A percentile compares a stretch with the other conserved stretches of the same genome.
These are phyloP conservation scores for Pangasius larnaudii DNA, from an alignment of 2,797 vertebrate species.

Conservation along the genomic window DNA sequence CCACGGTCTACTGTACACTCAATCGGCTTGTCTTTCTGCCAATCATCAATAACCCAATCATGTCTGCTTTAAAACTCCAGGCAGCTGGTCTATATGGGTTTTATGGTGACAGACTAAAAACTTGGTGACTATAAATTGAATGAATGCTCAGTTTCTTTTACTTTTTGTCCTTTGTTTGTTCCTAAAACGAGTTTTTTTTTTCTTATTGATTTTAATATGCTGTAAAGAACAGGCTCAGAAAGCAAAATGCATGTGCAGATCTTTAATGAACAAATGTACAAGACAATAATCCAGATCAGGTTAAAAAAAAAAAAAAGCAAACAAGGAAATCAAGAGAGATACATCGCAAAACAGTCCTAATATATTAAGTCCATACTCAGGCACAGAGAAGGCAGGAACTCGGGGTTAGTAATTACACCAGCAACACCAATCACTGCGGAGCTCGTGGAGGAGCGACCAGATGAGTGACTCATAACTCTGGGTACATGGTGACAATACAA, in stretches of 20 bases:
- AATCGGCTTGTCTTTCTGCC: neutral
- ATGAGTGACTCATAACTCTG: neutral
- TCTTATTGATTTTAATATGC: neutral
- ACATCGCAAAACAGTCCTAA: neutral
- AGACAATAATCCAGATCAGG: neutral
- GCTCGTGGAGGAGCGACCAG: neutral
- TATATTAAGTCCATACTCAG: neutral
- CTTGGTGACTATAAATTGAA: neutral
- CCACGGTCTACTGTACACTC: neutral
- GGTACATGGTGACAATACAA: slow-evolving; percentile 9
- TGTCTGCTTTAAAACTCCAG: neutral
- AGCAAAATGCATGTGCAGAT: neutral
- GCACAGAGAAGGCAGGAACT: neutral
- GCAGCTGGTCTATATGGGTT: neutral
- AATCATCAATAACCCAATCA: neutral
- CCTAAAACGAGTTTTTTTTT: neutral
- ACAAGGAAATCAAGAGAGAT: neutral
- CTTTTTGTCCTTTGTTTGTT: neutral
- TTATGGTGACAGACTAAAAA: neutral
- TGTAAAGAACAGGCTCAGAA: neutral
- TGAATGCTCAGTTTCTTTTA: neutral
- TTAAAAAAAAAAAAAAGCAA: neutral
- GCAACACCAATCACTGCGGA: neutral
- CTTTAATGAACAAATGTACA: neutral
- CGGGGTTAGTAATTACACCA: neutral